A percentile compares a stretch with the other conserved stretches of the same genome.
Evolutionary conservation across 2,797 vertebrate genomes (phyloP).

Genomic region (Centroberyx gerrardi): DNA sequence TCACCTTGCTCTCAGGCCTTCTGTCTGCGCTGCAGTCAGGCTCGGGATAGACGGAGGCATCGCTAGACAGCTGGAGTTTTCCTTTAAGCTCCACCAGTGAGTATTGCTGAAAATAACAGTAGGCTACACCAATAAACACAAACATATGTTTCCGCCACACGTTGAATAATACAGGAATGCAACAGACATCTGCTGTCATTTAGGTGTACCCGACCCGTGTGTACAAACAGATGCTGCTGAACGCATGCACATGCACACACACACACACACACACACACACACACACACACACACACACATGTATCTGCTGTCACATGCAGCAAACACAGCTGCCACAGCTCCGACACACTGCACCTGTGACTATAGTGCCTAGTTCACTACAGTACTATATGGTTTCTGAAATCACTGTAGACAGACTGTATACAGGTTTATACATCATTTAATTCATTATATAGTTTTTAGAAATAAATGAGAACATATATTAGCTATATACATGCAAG

Average conservation of each 20-base stretch:
- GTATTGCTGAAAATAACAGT: constrained; percentile 54
- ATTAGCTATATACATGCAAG: not conserved
- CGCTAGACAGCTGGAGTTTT: constrained; percentile 77
- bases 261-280: constrained; percentile 8
- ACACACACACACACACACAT: not conserved
- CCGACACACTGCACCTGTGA: constrained; percentile 30
- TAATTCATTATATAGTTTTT: not conserved
- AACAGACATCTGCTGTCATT: constrained; percentile 54
- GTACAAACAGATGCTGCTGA: constrained; percentile 29
- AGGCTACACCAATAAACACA: constrained; percentile 39
- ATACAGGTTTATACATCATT: too few relatives aligned
- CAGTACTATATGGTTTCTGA: constrained; percentile 15
- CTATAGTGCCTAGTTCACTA: constrained; percentile 9
- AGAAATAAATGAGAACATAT: not conserved
- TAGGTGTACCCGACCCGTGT: constrained; percentile 35
- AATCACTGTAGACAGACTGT: constrained; percentile 6
- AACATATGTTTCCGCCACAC: constrained; percentile 26
- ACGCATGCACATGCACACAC: not conserved
- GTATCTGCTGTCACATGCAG: constrained; percentile 17
- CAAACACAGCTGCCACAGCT: constrained; percentile 30
- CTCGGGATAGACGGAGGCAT: constrained; percentile 20
- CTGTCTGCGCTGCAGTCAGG: constrained; percentile 57
- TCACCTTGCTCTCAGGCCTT: not conserved
- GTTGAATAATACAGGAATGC: constrained; percentile 20
- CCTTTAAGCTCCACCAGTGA: constrained; percentile 78